These are phyloP conservation scores for Subacronicta megacephala DNA, from an alignment of 2,888 invertebrate genomes.

Conservation along the genomic window DNA sequence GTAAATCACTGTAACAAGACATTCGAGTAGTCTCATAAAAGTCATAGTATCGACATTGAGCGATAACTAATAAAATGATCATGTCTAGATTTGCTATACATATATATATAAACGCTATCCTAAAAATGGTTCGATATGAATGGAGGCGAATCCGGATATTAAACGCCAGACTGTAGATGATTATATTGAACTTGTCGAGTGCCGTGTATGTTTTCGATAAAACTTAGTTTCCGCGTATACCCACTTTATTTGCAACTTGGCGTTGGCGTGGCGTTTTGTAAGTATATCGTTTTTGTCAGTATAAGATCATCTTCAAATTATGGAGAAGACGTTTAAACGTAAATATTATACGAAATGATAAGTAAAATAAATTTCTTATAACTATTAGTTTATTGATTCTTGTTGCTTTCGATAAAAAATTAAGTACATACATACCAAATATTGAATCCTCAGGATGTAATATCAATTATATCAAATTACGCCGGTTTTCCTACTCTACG, in stretches of 20 bases:
- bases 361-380: not conserved
- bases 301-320: no score
- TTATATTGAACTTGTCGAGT: conserved; percentile 51
- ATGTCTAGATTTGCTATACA: conserved; percentile 46
- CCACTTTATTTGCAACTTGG: conserved; percentile 42
- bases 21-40: conserved; percentile 27
- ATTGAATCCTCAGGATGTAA: conserved; percentile 16
- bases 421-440: conserved; percentile 11
- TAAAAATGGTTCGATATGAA: conserved; percentile 49
- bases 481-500: no score
- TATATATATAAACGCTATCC: conserved; percentile 27
- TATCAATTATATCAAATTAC: conserved; percentile 25
- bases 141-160: conserved; percentile 55
- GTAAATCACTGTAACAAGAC: conserved; percentile 16
- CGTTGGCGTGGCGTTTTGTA: conserved; percentile 3
- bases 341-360: conserved; percentile 1
- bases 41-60: conserved; percentile 34
- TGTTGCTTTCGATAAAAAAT: conserved; percentile 11
- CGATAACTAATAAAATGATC: conserved; percentile 43
- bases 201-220: conserved; percentile 53
- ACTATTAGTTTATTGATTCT: conserved; percentile 11
- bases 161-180: conserved; percentile 57
- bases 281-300: no score
- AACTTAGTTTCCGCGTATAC: conserved; percentile 36
- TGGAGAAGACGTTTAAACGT: no score